A percentile compares a stretch with the other conserved stretches of the same genome.
These are phyloP conservation scores for Dascyllus trimaculatus DNA, from an alignment of 2,113 vertebrate genomes.

Conservation along the genomic window DNA sequence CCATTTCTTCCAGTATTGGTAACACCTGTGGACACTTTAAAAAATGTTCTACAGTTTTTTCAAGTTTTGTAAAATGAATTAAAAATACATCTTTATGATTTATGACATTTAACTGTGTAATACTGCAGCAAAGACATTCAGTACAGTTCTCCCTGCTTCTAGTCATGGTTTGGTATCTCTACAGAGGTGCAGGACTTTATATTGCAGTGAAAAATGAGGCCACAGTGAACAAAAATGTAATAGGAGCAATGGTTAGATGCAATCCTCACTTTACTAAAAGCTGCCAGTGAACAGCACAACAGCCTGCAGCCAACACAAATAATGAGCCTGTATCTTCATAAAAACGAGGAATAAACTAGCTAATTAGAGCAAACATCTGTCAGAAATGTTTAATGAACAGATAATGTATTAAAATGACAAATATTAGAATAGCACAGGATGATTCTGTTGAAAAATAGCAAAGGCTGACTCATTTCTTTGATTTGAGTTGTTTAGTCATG, in stretches of 20 bases:
- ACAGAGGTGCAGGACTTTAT: too few species aligned
- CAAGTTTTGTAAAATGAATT: too few species aligned
- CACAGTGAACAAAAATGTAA: too few species aligned
- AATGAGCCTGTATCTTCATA: neutral
- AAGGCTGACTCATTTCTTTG: neutral
- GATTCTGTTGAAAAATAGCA: neutral
- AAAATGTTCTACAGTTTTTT: too few species aligned
- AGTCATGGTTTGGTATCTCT: too few species aligned
- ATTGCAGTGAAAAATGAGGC: too few species aligned
- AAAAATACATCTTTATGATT: too few species aligned
- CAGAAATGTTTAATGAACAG: neutral
- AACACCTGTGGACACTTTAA: too few species aligned
- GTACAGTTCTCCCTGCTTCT: too few species aligned
- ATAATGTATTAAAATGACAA: neutral
- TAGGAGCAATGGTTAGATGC: neutral
- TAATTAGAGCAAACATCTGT: conserved; percentile 13
- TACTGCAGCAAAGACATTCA: too few species aligned
- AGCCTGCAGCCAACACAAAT: neutral
- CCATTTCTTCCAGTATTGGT: too few species aligned
- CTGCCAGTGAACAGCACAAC: neutral
- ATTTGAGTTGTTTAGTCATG: neutral
- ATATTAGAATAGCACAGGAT: neutral
- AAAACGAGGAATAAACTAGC: neutral
- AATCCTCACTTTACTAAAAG: neutral
- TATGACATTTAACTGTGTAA: too few species aligned